Base-by-base conservation (phyloP, 2,888 invertebrate species). In the Andricus curvator region DNA sequence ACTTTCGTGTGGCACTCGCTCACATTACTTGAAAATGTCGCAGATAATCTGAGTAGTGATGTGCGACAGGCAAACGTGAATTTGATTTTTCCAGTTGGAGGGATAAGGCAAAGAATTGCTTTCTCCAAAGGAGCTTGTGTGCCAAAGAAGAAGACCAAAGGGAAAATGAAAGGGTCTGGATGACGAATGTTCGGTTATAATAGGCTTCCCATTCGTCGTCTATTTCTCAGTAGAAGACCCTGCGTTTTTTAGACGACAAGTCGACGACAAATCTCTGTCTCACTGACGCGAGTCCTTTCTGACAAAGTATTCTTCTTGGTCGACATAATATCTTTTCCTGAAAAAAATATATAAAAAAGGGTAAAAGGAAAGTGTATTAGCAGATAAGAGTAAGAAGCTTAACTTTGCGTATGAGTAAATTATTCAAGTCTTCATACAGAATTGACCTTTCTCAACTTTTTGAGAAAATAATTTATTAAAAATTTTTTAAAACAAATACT, bases 111-210 rank as follows among this genome's bases (percentile, higher is more conserved):
- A 70, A 74, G 84, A 79, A 84, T 84, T 81, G 82, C 78, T 62
- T 79, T 84, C 74, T 78, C 78, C 70, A 68, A 48, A 64, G 79
- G 44, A 44, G 25, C 20, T 48, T 60, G 22, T 41, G 60, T 41
- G 80, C 51, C 51, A 44, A 76, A 70, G 65, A 62, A 67, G 74
- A 48, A 67, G 67, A 65, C 51, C 37, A 68, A 15, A n/a, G 44
- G 62, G 64, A 77, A 77, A 70, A 33, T 48, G 22, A 51, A 62
- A 51, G 81, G 74, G 64, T 81, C 60, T 56, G 68, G 65, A 84
- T 84, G 84, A 84, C 82, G 82, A 82, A 84, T 84, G 78, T 78
- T 80, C 77, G 11, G 78, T 82, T 67, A 79, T 84, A 84, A 84
- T 84, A 84, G 84, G 84, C 82, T 82, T 81, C 65, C 65, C 37